phyloP scores from a whole-genome alignment of 2,113 vertebrate genomes.

The cat (Felis catus) region F.catus_Fca126_mat1.0 CM031424.1:12264001-12264500 shows the following conservation, averaged over 20 bases:
- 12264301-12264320: neutral
- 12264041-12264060: conserved; percentile 13
- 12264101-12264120: conserved; percentile 42
- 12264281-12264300: neutral
- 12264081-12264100: conserved; percentile 51
- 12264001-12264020: conserved; percentile 56
- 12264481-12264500: neutral
- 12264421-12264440: neutral
- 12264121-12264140: neutral
- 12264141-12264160: conserved; percentile 30
- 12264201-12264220: neutral
- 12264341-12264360: neutral
- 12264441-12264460: neutral
- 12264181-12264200: neutral
- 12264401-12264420: neutral
- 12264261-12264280: neutral
- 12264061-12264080: conserved; percentile 49
- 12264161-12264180: neutral
- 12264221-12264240: neutral
- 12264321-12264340: neutral
- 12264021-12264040: neutral
- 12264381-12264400: neutral
- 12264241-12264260: neutral
- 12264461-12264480: neutral
- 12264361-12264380: neutral